Percentiles rank a stretch among this genome's conserved stretches.
Conservation (phyloP, 2,113 vertebrate species). For the Syrmaticus mikado region DNA sequence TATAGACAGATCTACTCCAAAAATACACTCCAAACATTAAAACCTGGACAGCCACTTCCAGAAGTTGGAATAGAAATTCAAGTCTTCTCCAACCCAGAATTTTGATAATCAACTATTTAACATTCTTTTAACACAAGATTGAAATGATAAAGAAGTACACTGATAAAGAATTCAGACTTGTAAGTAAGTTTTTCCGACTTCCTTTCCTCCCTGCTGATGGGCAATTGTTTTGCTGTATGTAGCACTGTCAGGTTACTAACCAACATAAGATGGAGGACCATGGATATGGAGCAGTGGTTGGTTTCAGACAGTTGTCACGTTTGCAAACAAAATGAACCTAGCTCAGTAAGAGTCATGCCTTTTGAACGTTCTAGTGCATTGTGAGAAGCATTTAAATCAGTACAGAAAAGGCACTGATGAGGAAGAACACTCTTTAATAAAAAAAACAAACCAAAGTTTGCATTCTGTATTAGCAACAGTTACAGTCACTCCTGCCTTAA, state of each 20-base stretch:
- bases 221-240: neutral
- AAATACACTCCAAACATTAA: neutral
- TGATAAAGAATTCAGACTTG: neutral
- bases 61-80: neutral
- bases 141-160: neutral
- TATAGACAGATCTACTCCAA: neutral
- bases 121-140: neutral
- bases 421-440: neutral
- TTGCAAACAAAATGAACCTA: neutral
- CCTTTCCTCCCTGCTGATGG: neutral
- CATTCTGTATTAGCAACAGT: rapidly evolving
- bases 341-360: neutral
- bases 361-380: neutral
- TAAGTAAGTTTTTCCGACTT: neutral
- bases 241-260: neutral
- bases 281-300: rapidly evolving
- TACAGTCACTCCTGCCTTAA: neutral
- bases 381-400: neutral
- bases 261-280: neutral
- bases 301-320: neutral
- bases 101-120: neutral
- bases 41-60: neutral
- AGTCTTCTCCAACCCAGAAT: neutral
- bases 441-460: neutral
- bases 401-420: neutral